Percentiles rank a stretch among this genome's conserved stretches.
Evolutionary conservation across 2,797 vertebrate species (phyloP).

Genomic region (Syngnathus rostellatus): DNA sequence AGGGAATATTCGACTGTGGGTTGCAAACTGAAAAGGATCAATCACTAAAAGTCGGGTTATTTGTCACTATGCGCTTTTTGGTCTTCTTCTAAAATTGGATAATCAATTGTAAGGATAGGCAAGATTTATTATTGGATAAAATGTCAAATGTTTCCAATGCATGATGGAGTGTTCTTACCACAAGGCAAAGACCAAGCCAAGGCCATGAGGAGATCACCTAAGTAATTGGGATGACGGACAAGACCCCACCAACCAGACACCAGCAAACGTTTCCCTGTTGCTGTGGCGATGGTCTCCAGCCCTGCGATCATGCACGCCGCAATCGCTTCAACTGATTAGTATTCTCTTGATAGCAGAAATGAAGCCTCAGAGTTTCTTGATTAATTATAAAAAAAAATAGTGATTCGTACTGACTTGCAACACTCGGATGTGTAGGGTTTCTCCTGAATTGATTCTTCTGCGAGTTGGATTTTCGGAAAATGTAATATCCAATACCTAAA

Average conservation of each 20-base stretch:
- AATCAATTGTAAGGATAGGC: background rate
- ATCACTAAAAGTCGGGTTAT: background rate
- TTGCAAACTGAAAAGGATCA: background rate
- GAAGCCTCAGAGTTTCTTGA: background rate
- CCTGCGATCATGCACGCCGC: conserved; percentile 48
- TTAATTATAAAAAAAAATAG: background rate
- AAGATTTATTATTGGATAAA: background rate
- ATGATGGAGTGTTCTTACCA: conserved; percentile 64
- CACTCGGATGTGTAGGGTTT: conserved; percentile 75
- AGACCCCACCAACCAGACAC: conserved; percentile 92
- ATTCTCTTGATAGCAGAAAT: background rate
- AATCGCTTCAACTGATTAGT: background rate
- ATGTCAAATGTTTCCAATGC: background rate
- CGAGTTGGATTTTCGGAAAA: conserved; percentile 84
- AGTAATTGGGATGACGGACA: conserved; percentile 87
- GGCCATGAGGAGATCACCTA: conserved; percentile 86
- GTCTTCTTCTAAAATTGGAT: too few relatives aligned
- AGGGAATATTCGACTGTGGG: conserved; percentile 4
- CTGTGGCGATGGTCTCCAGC: conserved; percentile 81
- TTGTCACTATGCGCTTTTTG: background rate
- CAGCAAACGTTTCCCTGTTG: conserved; percentile 78
- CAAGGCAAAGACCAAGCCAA: conserved; percentile 86
- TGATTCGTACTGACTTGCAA: conserved; percentile 67
- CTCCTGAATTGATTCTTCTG: conserved; percentile 87
- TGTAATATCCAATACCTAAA: conserved; percentile 78